A percentile compares a stretch with the other conserved stretches of the same genome.
These are phyloP conservation scores for Paedocypris micromegethes DNA, from an alignment of 2,797 vertebrate genomes.

Conservation along the genomic window DNA sequence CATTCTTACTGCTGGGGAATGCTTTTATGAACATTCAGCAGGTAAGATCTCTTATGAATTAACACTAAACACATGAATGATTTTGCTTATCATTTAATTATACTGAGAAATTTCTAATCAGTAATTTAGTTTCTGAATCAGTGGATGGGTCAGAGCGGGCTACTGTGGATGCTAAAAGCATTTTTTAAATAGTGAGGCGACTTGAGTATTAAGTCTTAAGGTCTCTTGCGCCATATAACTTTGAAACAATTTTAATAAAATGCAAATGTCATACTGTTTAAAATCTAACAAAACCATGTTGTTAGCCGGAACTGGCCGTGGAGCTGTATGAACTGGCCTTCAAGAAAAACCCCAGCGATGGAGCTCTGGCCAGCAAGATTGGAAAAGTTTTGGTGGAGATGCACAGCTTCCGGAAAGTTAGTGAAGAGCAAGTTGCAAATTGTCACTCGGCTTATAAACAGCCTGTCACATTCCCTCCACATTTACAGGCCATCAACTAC, in stretches of 20 bases:
- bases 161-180: too few relatives aligned
- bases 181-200: too few relatives aligned
- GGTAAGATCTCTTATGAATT: slow-evolving; percentile 56
- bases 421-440: slow-evolving; percentile 9
- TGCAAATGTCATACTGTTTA: too few relatives aligned
- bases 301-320: slow-evolving; percentile 91
- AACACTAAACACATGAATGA: too few relatives aligned
- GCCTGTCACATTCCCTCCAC: background rate
- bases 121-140: too few relatives aligned
- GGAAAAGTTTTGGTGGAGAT: slow-evolving; percentile 94
- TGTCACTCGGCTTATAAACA: background rate
- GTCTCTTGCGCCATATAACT: too few relatives aligned
- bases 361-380: slow-evolving; percentile 87
- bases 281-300: slow-evolving; percentile 40
- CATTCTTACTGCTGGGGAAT: slow-evolving; percentile 87
- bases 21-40: slow-evolving; percentile 97
- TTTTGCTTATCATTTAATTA: too few relatives aligned
- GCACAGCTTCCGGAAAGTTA: slow-evolving; percentile 90
- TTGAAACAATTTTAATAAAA: too few relatives aligned
- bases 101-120: too few relatives aligned
- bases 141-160: too few relatives aligned
- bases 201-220: too few relatives aligned
- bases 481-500: slow-evolving; percentile 84
- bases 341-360: slow-evolving; percentile 87
- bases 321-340: slow-evolving; percentile 87